These are phyloP conservation scores for Mellivora capensis DNA, from an alignment of 2,113 vertebrate species.

Conservation along the genomic window DNA sequence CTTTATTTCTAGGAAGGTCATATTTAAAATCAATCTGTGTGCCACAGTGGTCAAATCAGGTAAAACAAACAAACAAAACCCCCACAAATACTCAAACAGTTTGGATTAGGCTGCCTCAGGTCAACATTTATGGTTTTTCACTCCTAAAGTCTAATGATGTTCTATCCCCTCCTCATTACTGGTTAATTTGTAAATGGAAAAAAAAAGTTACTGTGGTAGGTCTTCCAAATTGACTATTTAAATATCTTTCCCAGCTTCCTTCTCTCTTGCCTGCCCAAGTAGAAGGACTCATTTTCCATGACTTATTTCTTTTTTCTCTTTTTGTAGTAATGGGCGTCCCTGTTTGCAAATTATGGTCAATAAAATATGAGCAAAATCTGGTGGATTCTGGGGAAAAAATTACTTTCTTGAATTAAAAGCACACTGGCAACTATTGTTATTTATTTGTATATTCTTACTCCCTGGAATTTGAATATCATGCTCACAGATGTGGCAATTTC, in stretches of 20 bases:
- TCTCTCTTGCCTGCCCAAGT: not conserved
- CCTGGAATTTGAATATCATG: not conserved
- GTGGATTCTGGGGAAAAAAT: not conserved
- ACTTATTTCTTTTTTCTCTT: not conserved
- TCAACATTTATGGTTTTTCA: not conserved
- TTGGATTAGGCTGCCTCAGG: not conserved
- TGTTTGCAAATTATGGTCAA: not conserved
- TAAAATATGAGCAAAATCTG: not conserved
- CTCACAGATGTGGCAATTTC: not conserved
- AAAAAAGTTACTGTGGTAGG: not conserved
- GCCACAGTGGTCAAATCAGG: not conserved
- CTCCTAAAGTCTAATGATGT: not conserved
- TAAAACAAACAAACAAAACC: not conserved
- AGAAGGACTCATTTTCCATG: not conserved
- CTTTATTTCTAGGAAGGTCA: not conserved
- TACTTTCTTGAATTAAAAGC: not conserved
- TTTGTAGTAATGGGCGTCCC: not conserved
- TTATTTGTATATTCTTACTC: not conserved
- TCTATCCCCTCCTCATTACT: not conserved
- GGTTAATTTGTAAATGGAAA: not conserved
- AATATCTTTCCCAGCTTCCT: not conserved
- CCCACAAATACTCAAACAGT: not conserved
- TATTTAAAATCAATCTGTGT: not conserved
- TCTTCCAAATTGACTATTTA: not conserved
- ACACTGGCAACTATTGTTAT: not conserved